Evolutionary conservation across 2,888 invertebrate species (phyloP), one percentile per base, ranked within the genome.

Genomic region (Caenorhabditis angaria): DNA sequence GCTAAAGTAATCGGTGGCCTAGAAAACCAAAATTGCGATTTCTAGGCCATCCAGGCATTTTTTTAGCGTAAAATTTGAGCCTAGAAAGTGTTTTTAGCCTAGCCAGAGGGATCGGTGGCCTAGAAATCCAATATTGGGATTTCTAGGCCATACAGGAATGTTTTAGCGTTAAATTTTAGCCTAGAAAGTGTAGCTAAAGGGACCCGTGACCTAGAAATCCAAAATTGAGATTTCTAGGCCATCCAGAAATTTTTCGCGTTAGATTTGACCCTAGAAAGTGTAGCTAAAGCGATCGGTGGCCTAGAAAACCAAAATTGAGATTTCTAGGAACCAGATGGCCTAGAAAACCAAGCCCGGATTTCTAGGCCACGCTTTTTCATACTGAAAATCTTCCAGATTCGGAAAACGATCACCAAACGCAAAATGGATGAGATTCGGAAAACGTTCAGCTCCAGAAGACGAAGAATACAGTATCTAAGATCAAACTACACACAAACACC

Each of bases 361-460:
- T 56, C 55, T n/a, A 55, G 28, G 70, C 50, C 22, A 50, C 22
- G 24, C 24, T 8, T 58, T 6, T 58, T 58, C 27, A 50, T 24
- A 8, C 24, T 22, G 50, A 50, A 22, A 50, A 41, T 25, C n/a
- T 27, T 66, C 20, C 63, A 81, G 80, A 66, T 84, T 84, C 73
- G 84, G 84, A 47, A 84, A 84, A 68, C 67, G 84, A 29, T 78
- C 82, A 18, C 84, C 83, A 28, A 70, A 70, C 18, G 82, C 81
- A 47, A 84, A 83, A 61, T 84, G 84, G 84, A 83, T 84, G 83
- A 70, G 84, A 61, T 84, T 84, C 65, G 84, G 84, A 28, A 83
- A 83, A 70, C 70, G 83, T 24, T 25, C 24, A 8, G 58, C 20
- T 3, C 5, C 27, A 18, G 55, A 56, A 6, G 55, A 56, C 5